Evolutionary conservation across 64 coral and sea anemone species (phyloP).

Genomic region (Dendrophyllia cribrosa): DNA sequence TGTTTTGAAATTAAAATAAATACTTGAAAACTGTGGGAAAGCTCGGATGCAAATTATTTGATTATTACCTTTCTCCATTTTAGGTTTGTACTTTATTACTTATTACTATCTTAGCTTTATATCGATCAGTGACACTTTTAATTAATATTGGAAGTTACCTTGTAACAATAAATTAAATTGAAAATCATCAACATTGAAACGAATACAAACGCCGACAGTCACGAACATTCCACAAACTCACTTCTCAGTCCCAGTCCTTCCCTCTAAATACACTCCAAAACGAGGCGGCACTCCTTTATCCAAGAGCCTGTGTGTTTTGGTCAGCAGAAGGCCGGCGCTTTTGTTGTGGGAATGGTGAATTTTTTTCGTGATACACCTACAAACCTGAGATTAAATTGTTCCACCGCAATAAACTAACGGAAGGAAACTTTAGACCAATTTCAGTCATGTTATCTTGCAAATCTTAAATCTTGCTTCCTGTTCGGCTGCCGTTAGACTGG

Average conservation of each 20-base stretch:
- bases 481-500: not conserved
- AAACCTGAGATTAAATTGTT: not conserved
- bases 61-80: too few species aligned
- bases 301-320: not conserved
- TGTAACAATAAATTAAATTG: too few species aligned
- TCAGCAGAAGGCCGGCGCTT: not conserved
- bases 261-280: not conserved
- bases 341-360: not conserved
- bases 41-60: too few species aligned
- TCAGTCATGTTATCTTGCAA: slow-evolving; percentile 2
- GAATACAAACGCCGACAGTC: too few species aligned
- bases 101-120: too few species aligned
- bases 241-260: not conserved
- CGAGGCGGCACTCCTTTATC: not conserved
- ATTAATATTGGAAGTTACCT: too few species aligned
- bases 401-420: not conserved
- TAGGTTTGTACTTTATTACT: too few species aligned
- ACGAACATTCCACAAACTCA: not conserved
- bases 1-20: too few species aligned
- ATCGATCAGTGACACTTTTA: too few species aligned
- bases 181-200: too few species aligned
- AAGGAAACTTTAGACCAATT: slow-evolving; percentile 19
- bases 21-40: too few species aligned
- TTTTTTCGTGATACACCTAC: slow-evolving; percentile 26
- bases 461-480: slow-evolving; percentile 15